Base-by-base conservation (phyloP, 30 jellyfish, hydroid and myxozoan genomes). In the Phacellophora camtschatica region DNA sequence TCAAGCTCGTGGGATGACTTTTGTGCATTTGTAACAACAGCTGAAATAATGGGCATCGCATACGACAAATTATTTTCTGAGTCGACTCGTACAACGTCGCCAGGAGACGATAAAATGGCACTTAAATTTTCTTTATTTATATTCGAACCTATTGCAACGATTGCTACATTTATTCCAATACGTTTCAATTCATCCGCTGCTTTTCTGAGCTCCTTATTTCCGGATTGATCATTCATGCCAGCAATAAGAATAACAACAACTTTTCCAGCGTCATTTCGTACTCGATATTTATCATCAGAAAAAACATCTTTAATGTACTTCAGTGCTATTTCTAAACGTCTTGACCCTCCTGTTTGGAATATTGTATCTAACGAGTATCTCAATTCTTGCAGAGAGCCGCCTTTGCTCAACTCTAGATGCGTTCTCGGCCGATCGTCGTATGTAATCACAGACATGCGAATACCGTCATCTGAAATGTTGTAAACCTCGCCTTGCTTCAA, bases 241-340 rank as follows among this genome's bases (percentile, higher is more conserved):
- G 61, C 84, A 4, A 85, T 54, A 25, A 85, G 19, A 13, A 67
- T 24, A 31, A 73, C 90, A 31, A 85, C 66, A 28, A 85, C 96
- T 57, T 74, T 80, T 32, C 84, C 91, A 2, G 66, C 83, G 32
- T 51, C 15, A 23, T 55, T 29, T 30, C 91, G 56, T 5, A 25
- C 49, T 22, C 76, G 55, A 30, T 36, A 83, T 32, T 42, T 32
- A 53, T 16, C 23, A 48, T 19, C 66, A 29, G 6, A 30, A 16
- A 62, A 30, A 57, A 30, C 28, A 32, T 51, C 68, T 32, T 64
- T 39, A 9, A 65, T 56, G 16, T 18, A 39, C 31, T 49, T 32
- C 66, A 80, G 28, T 31, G 77, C 90, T 22, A n/a, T 48, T 8
- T 29, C 82, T 0, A 73, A 6, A 28, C 48, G 64, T 42, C 95